Evolutionary conservation across 2,888 invertebrate genomes (phyloP).

Genomic region (Volucella bombylans): DNA sequence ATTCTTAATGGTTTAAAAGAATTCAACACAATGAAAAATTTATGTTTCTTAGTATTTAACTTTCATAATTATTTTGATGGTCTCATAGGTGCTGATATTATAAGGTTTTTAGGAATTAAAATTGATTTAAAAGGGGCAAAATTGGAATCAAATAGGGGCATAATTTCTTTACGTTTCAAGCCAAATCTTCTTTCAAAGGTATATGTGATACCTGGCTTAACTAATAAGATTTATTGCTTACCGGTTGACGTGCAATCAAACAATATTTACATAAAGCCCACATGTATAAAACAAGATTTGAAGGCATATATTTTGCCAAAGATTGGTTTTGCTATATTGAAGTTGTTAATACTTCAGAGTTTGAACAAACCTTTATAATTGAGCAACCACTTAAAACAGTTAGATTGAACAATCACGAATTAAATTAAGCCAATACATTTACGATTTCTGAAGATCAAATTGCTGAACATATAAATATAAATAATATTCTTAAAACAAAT

Average conservation of each 20-base stretch:
- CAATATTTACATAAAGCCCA: too few species aligned
- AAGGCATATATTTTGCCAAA: neutral
- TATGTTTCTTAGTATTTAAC: too few species aligned
- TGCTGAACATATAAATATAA: too few species aligned
- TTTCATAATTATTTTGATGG: too few species aligned
- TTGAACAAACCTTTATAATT: neutral
- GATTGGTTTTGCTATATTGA: neutral
- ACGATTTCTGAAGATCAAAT: too few species aligned
- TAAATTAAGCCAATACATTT: neutral
- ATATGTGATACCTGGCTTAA: neutral
- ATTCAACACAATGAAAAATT: too few species aligned
- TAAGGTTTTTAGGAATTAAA: too few species aligned
- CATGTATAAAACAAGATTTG: neutral
- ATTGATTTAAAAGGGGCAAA: too few species aligned
- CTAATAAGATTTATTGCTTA: neutral
- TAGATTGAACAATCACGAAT: neutral
- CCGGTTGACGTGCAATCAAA: too few species aligned
- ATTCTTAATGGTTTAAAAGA: too few species aligned
- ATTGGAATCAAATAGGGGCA: neutral
- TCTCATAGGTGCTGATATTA: too few species aligned
- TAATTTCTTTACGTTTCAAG: neutral
- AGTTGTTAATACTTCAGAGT: neutral
- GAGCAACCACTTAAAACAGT: neutral
- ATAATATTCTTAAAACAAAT: too few species aligned
- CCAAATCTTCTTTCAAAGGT: slow-evolving; percentile 18